A percentile compares a stretch with the other conserved stretches of the same genome.
These are phyloP conservation scores for Dromaius novaehollandiae DNA, from an alignment of 2,113 vertebrate genomes.

Conservation along the genomic window DNA sequence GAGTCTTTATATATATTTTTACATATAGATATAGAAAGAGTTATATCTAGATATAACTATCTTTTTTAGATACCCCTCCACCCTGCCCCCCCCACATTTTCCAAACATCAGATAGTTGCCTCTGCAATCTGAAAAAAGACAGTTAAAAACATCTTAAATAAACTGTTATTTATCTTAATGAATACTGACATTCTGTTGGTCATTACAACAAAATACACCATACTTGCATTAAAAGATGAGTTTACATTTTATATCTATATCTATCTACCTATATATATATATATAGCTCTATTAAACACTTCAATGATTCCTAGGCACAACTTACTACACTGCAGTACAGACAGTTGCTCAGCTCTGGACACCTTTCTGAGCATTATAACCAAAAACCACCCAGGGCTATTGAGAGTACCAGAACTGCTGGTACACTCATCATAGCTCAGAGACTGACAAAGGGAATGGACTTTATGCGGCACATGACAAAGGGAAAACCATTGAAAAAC, in stretches of 20 bases:
- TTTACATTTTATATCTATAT: not conserved
- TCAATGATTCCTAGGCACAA: not conserved
- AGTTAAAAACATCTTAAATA: not conserved
- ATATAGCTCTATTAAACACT: not conserved
- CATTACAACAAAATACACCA: not conserved
- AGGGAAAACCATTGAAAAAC: not conserved
- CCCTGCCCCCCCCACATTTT: not conserved
- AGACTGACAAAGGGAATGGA: not conserved
- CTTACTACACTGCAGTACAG: not conserved
- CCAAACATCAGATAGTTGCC: not conserved
- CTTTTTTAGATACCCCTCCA: not conserved
- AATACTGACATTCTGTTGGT: not conserved
- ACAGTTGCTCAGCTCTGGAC: not conserved
- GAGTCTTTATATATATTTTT: not conserved
- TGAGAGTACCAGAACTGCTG: not conserved
- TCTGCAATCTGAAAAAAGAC: not conserved
- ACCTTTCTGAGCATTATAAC: not conserved
- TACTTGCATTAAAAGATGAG: not conserved
- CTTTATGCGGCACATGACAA: rapidly evolving
- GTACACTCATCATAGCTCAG: not conserved
- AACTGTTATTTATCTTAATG: not conserved
- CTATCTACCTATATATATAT: too few relatives aligned
- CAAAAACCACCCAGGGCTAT: not conserved
- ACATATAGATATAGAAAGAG: not conserved
- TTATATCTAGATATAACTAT: not conserved